Conservation (phyloP, 2,888 invertebrate species). For the Drosophila merina region DNA sequence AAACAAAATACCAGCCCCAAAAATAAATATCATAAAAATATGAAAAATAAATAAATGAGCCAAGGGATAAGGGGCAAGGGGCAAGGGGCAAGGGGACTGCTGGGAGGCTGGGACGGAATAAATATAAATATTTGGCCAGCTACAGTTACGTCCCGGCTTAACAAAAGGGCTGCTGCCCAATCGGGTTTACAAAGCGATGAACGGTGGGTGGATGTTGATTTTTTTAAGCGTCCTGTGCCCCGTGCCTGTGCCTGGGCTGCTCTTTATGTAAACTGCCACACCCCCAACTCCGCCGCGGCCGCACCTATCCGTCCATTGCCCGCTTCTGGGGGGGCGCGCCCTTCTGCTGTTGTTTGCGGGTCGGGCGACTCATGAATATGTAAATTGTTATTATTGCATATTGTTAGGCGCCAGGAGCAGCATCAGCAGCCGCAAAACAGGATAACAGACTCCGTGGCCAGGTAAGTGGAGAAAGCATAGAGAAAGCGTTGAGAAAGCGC, state of each 20-base stretch:
- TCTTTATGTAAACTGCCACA: constrained; percentile 72
- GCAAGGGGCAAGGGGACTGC: background rate
- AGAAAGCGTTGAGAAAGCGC: background rate
- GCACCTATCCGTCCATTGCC: constrained; percentile 1
- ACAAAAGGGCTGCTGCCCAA: constrained; percentile 65
- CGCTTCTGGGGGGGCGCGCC: background rate
- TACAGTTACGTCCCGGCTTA: constrained; percentile 63
- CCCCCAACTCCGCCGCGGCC: background rate
- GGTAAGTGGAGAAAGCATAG: constrained; percentile 5
- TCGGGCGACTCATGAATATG: constrained; percentile 76
- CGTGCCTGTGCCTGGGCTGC: constrained; percentile 43
- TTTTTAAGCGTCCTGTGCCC: constrained; percentile 56
- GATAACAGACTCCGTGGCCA: constrained; percentile 24
- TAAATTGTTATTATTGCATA: constrained; percentile 79
- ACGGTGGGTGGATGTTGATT: constrained; percentile 33
- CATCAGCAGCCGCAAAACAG: constrained; percentile 27
- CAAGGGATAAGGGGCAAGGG: background rate
- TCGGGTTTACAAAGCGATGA: constrained; percentile 31
- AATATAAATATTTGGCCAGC: constrained; percentile 74
- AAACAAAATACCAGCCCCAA: constrained; percentile 43
- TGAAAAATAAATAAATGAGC: constrained; percentile 73
- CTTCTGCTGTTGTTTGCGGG: constrained; percentile 50
- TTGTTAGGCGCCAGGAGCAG: constrained; percentile 63
- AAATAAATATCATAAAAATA: constrained; percentile 72
- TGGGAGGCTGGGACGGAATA: constrained; percentile 16